These are phyloP conservation scores for Teleogryllus occipitalis DNA, from an alignment of 1,140 invertebrate species.

Conservation along the genomic window DNA sequence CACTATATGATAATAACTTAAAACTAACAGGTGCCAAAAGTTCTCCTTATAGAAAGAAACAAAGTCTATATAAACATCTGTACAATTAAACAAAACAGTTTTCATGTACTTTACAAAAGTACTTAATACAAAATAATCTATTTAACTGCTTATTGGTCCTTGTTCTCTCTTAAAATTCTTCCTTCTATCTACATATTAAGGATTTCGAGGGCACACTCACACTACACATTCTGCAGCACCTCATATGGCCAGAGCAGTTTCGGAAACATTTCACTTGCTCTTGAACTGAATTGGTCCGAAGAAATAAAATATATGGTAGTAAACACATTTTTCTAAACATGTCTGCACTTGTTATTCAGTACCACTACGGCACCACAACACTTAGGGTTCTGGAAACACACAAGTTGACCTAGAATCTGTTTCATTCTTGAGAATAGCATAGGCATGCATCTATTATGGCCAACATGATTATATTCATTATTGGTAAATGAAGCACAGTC, in stretches of 20 bases:
- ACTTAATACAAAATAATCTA: slow-evolving; percentile 6
- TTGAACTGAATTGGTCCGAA: background rate
- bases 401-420: background rate
- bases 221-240: background rate
- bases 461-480: background rate
- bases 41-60: slow-evolving; percentile 5
- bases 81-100: background rate
- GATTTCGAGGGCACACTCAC: slow-evolving; percentile 1
- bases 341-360: background rate
- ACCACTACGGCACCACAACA: background rate
- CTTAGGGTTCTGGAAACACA: slow-evolving; percentile 3
- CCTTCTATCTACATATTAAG: background rate
- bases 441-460: background rate
- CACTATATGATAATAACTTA: background rate
- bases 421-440: background rate
- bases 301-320: background rate
- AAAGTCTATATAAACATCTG: background rate
- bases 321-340: background rate
- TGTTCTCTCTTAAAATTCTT: background rate
- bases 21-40: slow-evolving; percentile 4
- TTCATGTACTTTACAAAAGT: slow-evolving; percentile 1
- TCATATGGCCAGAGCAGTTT: background rate
- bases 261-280: background rate
- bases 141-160: slow-evolving; percentile 4
- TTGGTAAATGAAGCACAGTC: background rate